These are phyloP conservation scores for Toxotes jaculatrix DNA, from an alignment of 2,113 vertebrate genomes.

Conservation along the genomic window DNA sequence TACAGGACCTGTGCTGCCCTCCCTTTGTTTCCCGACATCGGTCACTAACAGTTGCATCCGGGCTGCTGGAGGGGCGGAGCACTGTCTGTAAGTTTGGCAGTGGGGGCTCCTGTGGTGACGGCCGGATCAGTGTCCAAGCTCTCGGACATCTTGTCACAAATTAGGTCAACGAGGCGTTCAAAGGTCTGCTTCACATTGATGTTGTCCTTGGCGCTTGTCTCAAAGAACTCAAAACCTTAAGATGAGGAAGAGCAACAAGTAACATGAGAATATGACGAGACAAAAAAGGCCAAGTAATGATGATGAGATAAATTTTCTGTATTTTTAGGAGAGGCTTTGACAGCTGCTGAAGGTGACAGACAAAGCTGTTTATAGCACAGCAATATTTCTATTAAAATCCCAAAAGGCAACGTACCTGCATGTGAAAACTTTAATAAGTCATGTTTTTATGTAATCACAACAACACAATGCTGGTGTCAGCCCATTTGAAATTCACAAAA, in stretches of 20 bases:
- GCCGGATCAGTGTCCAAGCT: constrained; percentile 92
- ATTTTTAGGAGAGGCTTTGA: too few relatives aligned
- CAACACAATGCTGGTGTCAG: neutral
- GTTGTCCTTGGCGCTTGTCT: constrained; percentile 98
- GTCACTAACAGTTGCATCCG: constrained; percentile 93
- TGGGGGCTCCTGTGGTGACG: constrained; percentile 89
- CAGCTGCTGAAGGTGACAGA: too few relatives aligned
- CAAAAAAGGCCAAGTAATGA: neutral
- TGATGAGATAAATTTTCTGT: neutral
- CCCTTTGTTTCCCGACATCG: constrained; percentile 12
- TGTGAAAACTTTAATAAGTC: neutral
- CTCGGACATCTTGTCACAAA: constrained; percentile 99
- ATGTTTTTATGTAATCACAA: neutral
- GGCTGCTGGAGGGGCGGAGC: constrained; percentile 90
- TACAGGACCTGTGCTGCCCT: constrained; percentile 44
- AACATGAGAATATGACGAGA: neutral
- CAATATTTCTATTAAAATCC: neutral
- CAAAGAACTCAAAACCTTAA: constrained; percentile 98
- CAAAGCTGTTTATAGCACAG: neutral
- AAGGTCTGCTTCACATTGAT: constrained; percentile 98
- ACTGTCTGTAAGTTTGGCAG: constrained; percentile 91
- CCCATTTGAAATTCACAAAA: neutral
- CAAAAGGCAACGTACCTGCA: too few relatives aligned
- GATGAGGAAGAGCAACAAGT: constrained; percentile 2
- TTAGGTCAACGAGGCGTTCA: constrained; percentile 95